phyloP scores from a whole-genome alignment of 2,797 vertebrate genomes.

The Nyctibius grandis region DNA sequence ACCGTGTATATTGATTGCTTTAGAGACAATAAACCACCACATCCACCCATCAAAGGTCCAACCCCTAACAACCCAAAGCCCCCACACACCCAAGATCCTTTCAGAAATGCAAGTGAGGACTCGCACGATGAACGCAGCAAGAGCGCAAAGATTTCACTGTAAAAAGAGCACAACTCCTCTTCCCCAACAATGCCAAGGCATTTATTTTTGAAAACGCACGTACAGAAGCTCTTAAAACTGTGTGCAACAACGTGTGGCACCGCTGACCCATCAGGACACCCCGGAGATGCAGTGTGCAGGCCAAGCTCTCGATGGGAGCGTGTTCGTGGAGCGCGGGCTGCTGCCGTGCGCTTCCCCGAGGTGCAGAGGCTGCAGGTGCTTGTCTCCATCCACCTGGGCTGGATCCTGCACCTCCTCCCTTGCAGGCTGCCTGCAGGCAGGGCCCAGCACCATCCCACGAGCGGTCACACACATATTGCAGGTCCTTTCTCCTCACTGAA shows the following conservation, averaged over 20 bases:
- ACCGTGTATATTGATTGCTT: not conserved
- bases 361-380: not conserved
- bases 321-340: not conserved
- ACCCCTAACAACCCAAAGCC: not conserved
- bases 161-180: not conserved
- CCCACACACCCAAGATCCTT: not conserved
- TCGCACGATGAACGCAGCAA: not conserved
- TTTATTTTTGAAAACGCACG: not conserved
- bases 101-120: not conserved
- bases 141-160: too few relatives aligned
- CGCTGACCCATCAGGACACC: not conserved
- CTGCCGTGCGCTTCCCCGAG: not conserved
- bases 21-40: not conserved
- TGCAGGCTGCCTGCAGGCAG: not conserved
- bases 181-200: not conserved
- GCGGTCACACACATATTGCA: not conserved
- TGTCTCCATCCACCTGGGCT: not conserved
- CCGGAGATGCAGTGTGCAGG: not conserved
- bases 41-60: not conserved
- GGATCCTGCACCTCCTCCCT: not conserved
- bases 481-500: not conserved
- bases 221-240: not conserved
- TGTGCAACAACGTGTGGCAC: fast-evolving
- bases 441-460: not conserved
- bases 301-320: not conserved